Evolutionary conservation across 1,140 invertebrate species (phyloP).

Genomic region (Cyphomyrmex costatus): DNA sequence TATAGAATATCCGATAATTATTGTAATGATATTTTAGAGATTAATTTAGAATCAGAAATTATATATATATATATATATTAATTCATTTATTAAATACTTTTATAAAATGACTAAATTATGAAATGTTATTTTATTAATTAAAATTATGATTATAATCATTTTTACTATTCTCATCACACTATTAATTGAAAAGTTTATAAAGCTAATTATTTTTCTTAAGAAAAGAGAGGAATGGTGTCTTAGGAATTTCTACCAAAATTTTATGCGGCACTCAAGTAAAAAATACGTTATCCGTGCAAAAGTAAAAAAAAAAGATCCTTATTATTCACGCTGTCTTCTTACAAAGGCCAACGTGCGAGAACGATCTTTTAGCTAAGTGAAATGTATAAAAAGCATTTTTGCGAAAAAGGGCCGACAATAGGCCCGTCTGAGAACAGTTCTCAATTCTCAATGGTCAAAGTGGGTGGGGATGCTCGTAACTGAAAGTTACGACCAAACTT

Average conservation of each 20-base stretch:
- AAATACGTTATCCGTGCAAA: not conserved
- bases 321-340: not conserved
- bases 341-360: not conserved
- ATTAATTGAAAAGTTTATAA: slow-evolving; percentile 1
- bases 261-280: not conserved
- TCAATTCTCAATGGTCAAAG: slow-evolving; percentile 43
- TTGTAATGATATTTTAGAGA: not conserved
- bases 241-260: slow-evolving; percentile 3
- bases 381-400: slow-evolving; percentile 42
- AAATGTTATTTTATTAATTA: not conserved
- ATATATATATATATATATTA: too few species aligned
- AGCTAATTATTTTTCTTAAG: not conserved
- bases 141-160: not conserved
- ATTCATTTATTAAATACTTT: not conserved
- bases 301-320: slow-evolving; percentile 9
- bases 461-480: slow-evolving; percentile 41
- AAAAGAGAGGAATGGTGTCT: not conserved
- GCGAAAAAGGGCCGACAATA: slow-evolving; percentile 25
- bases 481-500: slow-evolving; percentile 52
- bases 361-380: slow-evolving; percentile 6
- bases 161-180: not conserved
- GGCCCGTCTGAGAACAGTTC: slow-evolving; percentile 30
- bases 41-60: not conserved
- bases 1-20: not conserved
- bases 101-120: not conserved